Base-by-base conservation (phyloP, 2,797 vertebrate genomes). In the Coendou prehensilis region DNA sequence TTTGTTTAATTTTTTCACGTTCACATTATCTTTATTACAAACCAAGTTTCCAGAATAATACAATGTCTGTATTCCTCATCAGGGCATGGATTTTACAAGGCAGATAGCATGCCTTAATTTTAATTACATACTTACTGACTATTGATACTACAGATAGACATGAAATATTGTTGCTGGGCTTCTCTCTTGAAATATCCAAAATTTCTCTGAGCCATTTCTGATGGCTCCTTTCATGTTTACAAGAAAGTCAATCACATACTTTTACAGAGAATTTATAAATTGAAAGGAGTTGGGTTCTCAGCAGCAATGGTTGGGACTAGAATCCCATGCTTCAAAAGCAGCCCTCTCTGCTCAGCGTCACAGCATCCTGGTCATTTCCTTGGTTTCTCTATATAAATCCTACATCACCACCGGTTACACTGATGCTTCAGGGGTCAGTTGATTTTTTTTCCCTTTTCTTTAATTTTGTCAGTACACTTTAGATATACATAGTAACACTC, bases 221-320 rank as follows among this genome's bases (percentile, higher is more conserved):
- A 67, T 84, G n/a, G n/a, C n/a, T n/a, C n/a, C 75, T 75, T 33
- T 75, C 14, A 26, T 56, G 47, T 37, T 54, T 67, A 33, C 20
- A 61, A 79, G 20, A 2, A 82, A 59, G 20, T 57, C 45, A 93
- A 15, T 76, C 15, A 28, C 33, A 63, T 64, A 84, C 7, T 2
- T 91, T 76, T 57, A 47, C 13, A 91, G 87, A 80, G 57, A 61
- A 90, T 47, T 87, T 56, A 63, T 5, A 57, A 69, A 95, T 54
- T 28, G 13, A 47, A n/a, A 17, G 6, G 13, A 56, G 64, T 52
- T 9, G 22, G 5, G 76, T 41, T 88, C 64, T 63, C 73, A 81
- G 57, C 2, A 78, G 22, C 0, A 50, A 5, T 26, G 20, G 83
- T 20, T 86, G 22, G 17, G 50, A 52, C 28, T 69, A 76, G 57